Conservation (phyloP, 2,888 invertebrate genomes). For the Sinopyrophorus schimmeli region DNA sequence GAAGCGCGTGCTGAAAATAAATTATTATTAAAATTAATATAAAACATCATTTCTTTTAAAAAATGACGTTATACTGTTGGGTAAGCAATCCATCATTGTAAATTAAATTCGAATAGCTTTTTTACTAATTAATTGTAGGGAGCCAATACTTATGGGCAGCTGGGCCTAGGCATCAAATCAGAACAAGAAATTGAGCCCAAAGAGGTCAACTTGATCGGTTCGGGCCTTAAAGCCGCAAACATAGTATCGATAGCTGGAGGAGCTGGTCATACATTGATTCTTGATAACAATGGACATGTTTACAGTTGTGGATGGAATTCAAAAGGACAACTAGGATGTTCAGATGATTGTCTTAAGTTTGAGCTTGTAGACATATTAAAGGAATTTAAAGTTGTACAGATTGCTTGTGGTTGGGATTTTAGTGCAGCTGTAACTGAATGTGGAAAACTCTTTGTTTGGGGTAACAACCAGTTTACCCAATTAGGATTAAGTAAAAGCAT, state of each 20-base stretch:
- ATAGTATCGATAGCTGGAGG: slow-evolving; percentile 72
- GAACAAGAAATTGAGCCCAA: slow-evolving; percentile 69
- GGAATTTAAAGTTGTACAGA: slow-evolving; percentile 60
- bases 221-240: slow-evolving; percentile 53
- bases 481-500: slow-evolving; percentile 63
- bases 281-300: slow-evolving; percentile 68
- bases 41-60: too few relatives aligned
- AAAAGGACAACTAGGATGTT: slow-evolving; percentile 70
- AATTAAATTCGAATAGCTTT: too few relatives aligned
- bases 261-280: slow-evolving; percentile 74
- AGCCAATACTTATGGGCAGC: slow-evolving; percentile 82
- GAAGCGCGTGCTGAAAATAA: slow-evolving; percentile 22
- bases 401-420: slow-evolving; percentile 82
- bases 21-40: too few relatives aligned
- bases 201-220: slow-evolving; percentile 47
- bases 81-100: slow-evolving; percentile 44
- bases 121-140: slow-evolving; percentile 64
- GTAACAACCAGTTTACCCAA: slow-evolving; percentile 79
- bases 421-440: slow-evolving; percentile 73
- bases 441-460: slow-evolving; percentile 77
- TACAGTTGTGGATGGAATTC: slow-evolving; percentile 81
- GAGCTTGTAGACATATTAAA: slow-evolving; percentile 64
- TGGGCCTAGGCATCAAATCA: slow-evolving; percentile 68
- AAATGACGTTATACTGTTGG: slow-evolving; percentile 50
- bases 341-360: slow-evolving; percentile 59